A percentile compares a stretch with the other conserved stretches of the same genome.
These are phyloP conservation scores for Drosophila repletoides DNA, from an alignment of 1,140 invertebrate species.

Conservation along the genomic window DNA sequence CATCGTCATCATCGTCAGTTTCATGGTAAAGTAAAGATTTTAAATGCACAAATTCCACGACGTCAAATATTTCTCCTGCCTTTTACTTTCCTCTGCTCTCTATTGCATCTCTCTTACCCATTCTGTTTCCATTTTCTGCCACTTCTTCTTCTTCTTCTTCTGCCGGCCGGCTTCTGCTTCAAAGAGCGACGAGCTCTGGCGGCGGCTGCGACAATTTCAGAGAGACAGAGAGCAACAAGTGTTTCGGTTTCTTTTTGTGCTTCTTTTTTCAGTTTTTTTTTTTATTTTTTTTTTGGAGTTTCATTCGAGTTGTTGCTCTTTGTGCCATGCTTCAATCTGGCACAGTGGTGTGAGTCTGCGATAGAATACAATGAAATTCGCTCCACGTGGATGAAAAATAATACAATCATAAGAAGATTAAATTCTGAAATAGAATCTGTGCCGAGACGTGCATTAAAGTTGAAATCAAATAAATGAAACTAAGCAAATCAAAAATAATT, in stretches of 20 bases:
- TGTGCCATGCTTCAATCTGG: background rate
- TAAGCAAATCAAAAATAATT: too few relatives aligned
- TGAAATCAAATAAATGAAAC: too few relatives aligned
- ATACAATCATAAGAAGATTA: too few relatives aligned
- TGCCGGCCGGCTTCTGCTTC: conserved; percentile 63
- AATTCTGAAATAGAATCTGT: too few relatives aligned
- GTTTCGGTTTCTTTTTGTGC: conserved; percentile 45
- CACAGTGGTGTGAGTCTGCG: conserved; percentile 18
- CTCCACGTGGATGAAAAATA: background rate
- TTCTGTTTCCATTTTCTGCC: conserved; percentile 40
- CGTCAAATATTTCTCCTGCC: conserved; percentile 36
- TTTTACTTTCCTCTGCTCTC: conserved; percentile 64
- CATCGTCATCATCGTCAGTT: background rate
- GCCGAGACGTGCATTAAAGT: too few relatives aligned
- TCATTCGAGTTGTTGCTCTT: conserved; percentile 33
- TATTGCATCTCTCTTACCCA: background rate
- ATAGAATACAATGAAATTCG: background rate
- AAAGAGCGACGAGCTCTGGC: conserved; percentile 50
- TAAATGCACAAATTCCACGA: conserved; percentile 39
- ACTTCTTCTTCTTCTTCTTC: conserved; percentile 42
- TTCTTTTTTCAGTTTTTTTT: conserved; percentile 14
- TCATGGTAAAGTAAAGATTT: conserved; percentile 34
- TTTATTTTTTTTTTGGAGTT: conserved; percentile 34
- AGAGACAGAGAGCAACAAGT: conserved; percentile 72
- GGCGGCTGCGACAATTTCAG: conserved; percentile 21